A percentile compares a stretch with the other conserved stretches of the same genome.
Conservation (phyloP, 2,888 invertebrate species). For the Seladonia tumulorum region DNA sequence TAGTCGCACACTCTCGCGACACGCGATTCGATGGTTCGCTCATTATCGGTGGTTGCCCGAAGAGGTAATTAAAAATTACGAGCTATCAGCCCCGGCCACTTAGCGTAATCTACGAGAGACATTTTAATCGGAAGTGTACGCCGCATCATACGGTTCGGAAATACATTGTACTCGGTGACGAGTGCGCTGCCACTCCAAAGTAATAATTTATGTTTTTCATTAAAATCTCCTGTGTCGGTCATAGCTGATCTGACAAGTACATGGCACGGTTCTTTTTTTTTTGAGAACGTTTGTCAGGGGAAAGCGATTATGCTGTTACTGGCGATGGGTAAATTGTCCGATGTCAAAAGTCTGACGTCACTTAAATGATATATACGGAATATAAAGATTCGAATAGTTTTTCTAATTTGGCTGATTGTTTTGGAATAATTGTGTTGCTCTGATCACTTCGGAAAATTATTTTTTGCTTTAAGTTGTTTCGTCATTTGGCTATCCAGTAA, state of each 20-base stretch:
- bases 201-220: background rate
- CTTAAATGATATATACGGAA: background rate
- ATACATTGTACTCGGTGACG: background rate
- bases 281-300: background rate
- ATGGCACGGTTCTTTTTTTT: background rate
- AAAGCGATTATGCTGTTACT: background rate
- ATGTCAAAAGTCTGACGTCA: background rate
- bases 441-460: background rate
- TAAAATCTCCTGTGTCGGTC: background rate
- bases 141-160: background rate
- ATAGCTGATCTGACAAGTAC: background rate
- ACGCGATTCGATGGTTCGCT: background rate
- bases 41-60: background rate
- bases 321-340: background rate
- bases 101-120: slow-evolving; percentile 6
- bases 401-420: background rate
- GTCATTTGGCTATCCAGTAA: background rate
- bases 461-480: background rate
- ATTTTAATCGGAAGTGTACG: slow-evolving; percentile 7
- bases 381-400: background rate
- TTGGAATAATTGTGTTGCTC: background rate
- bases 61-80: slow-evolving; percentile 18
- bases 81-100: background rate
- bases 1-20: slow-evolving; percentile 18
- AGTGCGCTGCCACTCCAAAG: background rate